A percentile compares a stretch with the other conserved stretches of the same genome.
These are phyloP conservation scores for Astur gentilis DNA, from an alignment of 2,113 vertebrate genomes.

Conservation along the genomic window DNA sequence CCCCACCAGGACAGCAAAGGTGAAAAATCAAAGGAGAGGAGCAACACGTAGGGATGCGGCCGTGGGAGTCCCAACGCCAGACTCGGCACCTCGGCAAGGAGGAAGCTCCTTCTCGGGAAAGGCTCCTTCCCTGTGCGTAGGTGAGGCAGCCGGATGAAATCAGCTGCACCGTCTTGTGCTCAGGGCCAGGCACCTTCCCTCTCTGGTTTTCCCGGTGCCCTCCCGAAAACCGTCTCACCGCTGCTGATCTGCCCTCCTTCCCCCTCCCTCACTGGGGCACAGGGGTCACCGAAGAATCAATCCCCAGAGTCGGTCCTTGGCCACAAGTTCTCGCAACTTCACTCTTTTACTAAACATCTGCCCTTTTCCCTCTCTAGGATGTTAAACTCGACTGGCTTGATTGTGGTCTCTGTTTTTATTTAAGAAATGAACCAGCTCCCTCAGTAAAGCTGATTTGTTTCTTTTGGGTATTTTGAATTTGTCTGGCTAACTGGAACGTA, in stretches of 20 bases:
- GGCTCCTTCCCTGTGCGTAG: constrained; percentile 31
- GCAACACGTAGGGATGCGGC: constrained; percentile 33
- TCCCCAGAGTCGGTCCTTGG: background rate
- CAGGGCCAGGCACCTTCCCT: background rate
- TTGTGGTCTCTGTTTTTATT: constrained; percentile 45
- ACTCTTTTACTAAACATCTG: background rate
- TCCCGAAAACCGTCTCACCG: background rate
- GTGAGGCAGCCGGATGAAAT: background rate
- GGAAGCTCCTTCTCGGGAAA: background rate
- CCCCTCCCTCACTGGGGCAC: background rate
- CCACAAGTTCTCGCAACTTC: background rate
- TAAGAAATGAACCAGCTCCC: constrained; percentile 46
- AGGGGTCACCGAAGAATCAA: background rate
- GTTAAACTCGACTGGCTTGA: constrained; percentile 54
- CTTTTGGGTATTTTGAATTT: background rate
- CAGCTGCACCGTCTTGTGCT: background rate
- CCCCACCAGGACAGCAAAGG: constrained; percentile 55
- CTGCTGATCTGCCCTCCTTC: background rate
- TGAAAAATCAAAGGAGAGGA: constrained; percentile 69
- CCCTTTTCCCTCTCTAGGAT: constrained; percentile 26
- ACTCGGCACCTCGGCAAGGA: constrained; percentile 1
- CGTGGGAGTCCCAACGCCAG: background rate
- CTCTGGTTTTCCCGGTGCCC: background rate
- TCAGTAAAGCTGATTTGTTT: constrained; percentile 66
- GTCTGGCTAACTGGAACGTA: background rate